phyloP scores from a whole-genome alignment of 2,113 vertebrate species.

The Serilophus lunatus region DNA sequence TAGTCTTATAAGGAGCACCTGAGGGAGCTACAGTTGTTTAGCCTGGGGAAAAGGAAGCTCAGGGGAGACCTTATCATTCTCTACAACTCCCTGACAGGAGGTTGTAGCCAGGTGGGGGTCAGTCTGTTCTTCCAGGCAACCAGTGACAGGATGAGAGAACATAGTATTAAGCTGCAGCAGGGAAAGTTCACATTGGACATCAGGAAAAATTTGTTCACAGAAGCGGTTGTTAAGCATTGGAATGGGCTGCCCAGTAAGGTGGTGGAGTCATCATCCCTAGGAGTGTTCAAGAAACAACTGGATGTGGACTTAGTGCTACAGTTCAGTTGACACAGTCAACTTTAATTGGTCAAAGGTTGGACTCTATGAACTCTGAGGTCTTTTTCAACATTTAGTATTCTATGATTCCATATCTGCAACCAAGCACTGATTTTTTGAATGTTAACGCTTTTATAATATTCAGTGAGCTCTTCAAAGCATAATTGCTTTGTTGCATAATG shows the following conservation, averaged over 20 bases:
- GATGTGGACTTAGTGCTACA: accelerated
- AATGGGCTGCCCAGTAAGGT: accelerated
- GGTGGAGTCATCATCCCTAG: background rate
- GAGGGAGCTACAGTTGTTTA: background rate
- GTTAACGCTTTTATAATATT: background rate
- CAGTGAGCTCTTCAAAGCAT: background rate
- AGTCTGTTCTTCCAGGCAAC: background rate
- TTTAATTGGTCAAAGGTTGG: background rate
- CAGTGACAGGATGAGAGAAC: background rate
- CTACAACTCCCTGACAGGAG: background rate
- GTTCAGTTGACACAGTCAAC: background rate
- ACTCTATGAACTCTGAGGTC: background rate
- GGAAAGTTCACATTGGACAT: background rate
- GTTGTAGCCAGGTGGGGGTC: no score
- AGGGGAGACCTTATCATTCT: accelerated
- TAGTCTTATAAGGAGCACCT: background rate
- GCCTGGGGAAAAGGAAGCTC: background rate
- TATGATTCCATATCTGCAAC: background rate
- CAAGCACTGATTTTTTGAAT: background rate
- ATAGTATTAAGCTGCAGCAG: background rate
- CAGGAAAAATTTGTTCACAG: background rate
- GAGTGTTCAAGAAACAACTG: background rate
- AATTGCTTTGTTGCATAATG: background rate
- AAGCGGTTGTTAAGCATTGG: background rate
- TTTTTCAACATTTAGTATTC: background rate